These are phyloP conservation scores for Acomys russatus DNA, from an alignment of 2,797 vertebrate genomes.

Conservation along the genomic window DNA sequence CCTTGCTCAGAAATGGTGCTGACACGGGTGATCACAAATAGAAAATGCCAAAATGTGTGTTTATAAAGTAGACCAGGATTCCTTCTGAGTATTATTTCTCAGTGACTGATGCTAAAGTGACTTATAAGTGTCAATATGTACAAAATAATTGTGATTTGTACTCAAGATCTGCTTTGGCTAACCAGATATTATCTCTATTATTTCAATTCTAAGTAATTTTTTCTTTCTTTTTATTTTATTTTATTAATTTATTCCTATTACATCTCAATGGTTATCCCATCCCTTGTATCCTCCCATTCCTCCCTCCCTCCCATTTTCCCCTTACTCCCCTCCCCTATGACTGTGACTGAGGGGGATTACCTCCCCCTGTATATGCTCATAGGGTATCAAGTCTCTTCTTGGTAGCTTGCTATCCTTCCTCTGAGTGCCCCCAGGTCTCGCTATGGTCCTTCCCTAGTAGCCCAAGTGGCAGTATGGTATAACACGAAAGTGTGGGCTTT, in stretches of 20 bases:
- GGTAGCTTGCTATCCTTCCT: too few relatives aligned
- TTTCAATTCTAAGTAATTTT: slow-evolving; percentile 25
- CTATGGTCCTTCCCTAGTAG: background rate
- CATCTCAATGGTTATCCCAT: too few relatives aligned
- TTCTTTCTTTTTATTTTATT: background rate
- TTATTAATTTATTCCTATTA: too few relatives aligned
- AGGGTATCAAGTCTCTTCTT: too few relatives aligned
- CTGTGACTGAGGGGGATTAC: too few relatives aligned
- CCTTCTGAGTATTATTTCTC: slow-evolving; percentile 4
- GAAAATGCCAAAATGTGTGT: background rate
- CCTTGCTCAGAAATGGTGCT: background rate
- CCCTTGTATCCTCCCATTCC: too few relatives aligned
- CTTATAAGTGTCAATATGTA: slow-evolving; percentile 10
- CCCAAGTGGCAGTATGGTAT: background rate
- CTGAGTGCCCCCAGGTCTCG: too few relatives aligned
- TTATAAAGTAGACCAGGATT: background rate
- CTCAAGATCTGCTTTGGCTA: background rate
- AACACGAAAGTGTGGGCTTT: slow-evolving; percentile 20
- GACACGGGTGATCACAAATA: slow-evolving; percentile 6
- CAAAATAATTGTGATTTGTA: slow-evolving; percentile 26
- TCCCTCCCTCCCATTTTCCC: too few relatives aligned
- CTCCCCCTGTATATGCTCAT: too few relatives aligned
- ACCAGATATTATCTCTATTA: background rate
- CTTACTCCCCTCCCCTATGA: too few relatives aligned
- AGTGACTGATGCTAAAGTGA: slow-evolving; percentile 2